phyloP scores from a whole-genome alignment of 2,797 vertebrate genomes.

The Oreochromis grahami region DNA sequence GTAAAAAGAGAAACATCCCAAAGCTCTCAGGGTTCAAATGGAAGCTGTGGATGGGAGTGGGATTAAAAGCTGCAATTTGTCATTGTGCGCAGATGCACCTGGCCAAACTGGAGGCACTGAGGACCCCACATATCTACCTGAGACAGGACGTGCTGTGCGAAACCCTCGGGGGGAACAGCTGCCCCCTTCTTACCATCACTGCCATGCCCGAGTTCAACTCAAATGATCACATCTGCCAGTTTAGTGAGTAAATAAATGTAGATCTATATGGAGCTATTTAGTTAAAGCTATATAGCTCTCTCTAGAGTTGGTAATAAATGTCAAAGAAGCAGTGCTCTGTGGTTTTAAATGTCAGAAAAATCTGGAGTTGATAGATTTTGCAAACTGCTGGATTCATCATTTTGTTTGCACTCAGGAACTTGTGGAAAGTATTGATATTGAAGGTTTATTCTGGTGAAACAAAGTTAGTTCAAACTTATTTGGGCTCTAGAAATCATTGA shows the following conservation, averaged over 20 bases:
- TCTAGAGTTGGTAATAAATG: neutral
- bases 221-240: constrained; percentile 90
- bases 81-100: constrained; percentile 87
- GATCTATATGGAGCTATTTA: neutral
- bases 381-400: neutral
- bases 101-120: constrained; percentile 86
- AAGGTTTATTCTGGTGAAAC: neutral
- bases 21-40: neutral
- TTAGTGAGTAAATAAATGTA: constrained; percentile 81
- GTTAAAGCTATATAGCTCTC: neutral
- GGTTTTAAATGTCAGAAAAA: neutral
- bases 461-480: neutral
- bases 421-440: neutral
- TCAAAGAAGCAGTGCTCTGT: neutral
- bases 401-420: neutral
- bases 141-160: constrained; percentile 89
- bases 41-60: neutral
- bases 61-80: neutral
- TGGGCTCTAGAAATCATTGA: neutral
- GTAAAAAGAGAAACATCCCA: neutral
- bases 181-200: constrained; percentile 95
- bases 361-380: neutral
- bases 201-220: constrained; percentile 94
- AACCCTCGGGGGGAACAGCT: constrained; percentile 90
- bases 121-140: constrained; percentile 91